These are phyloP conservation scores for Colaptes auratus DNA, from an alignment of 2,113 vertebrate genomes.

Conservation along the genomic window DNA sequence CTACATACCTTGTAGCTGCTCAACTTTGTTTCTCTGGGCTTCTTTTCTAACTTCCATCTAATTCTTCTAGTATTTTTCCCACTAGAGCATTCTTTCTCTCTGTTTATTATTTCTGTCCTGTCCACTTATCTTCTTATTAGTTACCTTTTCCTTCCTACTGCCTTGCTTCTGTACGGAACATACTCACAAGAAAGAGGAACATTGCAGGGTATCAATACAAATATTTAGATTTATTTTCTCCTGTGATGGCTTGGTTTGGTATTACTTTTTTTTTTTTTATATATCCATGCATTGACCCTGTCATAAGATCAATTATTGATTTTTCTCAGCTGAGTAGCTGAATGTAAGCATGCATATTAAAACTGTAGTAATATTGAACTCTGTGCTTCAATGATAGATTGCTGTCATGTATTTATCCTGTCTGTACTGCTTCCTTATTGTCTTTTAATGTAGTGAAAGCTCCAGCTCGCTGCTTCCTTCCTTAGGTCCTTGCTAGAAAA, in stretches of 20 bases:
- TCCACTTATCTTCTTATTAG: constrained; percentile 6
- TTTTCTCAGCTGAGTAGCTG: background rate
- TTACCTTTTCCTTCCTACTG: constrained; percentile 30
- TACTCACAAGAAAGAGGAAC: background rate
- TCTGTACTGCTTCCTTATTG: background rate
- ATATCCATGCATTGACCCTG: background rate
- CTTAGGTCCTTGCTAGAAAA: too few species aligned
- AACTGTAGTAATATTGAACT: background rate
- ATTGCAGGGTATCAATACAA: background rate
- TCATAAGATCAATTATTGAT: background rate
- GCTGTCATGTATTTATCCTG: background rate
- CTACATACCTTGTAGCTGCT: background rate
- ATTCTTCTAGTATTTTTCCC: background rate
- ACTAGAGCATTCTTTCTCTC: background rate
- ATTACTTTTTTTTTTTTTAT: background rate
- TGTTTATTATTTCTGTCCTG: constrained; percentile 9
- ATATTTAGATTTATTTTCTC: background rate
- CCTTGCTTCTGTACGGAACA: background rate
- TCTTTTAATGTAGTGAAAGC: background rate
- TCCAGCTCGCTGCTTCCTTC: background rate
- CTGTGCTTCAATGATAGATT: background rate
- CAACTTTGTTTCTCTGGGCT: background rate
- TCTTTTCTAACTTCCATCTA: background rate
- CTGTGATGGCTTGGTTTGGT: background rate
- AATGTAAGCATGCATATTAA: background rate